Percentiles rank a stretch among this genome's conserved stretches.
Evolutionary conservation across 2,888 invertebrate species (phyloP).

Genomic region (Coelinius sp.): DNA sequence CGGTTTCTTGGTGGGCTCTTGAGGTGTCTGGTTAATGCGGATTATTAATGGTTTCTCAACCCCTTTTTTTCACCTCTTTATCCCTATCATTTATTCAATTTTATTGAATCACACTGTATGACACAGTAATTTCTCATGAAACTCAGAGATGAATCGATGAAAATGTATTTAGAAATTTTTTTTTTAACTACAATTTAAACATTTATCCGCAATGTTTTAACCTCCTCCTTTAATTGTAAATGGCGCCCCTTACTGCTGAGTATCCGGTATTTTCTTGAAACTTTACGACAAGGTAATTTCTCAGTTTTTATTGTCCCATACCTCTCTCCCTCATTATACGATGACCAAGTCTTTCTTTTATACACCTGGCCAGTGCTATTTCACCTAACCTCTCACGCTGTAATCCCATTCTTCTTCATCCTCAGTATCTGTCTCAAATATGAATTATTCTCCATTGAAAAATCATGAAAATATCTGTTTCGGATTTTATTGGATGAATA

Average conservation of each 20-base stretch:
- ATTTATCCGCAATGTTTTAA: background rate
- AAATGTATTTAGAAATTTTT: background rate
- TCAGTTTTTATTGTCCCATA: slow-evolving; percentile 21
- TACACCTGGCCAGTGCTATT: slow-evolving; percentile 9
- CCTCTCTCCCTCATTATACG: slow-evolving; percentile 8
- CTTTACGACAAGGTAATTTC: slow-evolving; percentile 48
- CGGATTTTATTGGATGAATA: background rate
- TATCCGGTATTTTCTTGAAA: slow-evolving; percentile 34
- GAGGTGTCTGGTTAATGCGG: slow-evolving; percentile 55
- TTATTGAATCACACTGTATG: background rate
- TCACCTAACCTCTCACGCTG: background rate
- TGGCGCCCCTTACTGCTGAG: background rate
- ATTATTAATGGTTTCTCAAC: slow-evolving; percentile 62
- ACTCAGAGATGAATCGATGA: background rate
- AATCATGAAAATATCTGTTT: slow-evolving; percentile 10
- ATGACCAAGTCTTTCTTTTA: slow-evolving; percentile 16
- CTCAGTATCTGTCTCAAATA: background rate
- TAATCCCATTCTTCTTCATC: slow-evolving; percentile 1
- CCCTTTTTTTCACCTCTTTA: slow-evolving; percentile 44
- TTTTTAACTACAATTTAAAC: background rate
- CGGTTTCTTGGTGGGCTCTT: slow-evolving; percentile 28
- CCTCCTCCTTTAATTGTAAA: background rate
- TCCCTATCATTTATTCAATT: slow-evolving; percentile 32
- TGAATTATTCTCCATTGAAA: slow-evolving; percentile 27
- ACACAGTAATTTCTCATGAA: background rate